A percentile compares a stretch with the other conserved stretches of the same genome.
These are phyloP conservation scores for Folsomia candida DNA, from an alignment of 2,888 invertebrate genomes.

Conservation along the genomic window DNA sequence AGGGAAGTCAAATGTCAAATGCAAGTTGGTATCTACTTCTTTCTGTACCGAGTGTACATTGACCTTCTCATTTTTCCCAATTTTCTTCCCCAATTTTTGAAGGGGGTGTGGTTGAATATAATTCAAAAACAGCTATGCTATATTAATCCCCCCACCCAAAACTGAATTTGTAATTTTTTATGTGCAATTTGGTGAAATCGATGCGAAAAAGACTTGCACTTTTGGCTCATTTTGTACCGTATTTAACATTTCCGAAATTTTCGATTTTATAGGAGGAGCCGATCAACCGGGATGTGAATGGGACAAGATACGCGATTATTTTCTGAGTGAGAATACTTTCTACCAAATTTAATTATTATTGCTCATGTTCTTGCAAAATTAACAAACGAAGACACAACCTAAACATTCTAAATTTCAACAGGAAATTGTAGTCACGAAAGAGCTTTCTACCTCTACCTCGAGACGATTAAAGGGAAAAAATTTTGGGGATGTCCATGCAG, in stretches of 20 bases:
- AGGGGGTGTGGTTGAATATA: no score
- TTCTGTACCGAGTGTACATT: no score
- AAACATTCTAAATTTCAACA: conserved; percentile 4
- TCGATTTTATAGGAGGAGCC: conserved; percentile 27
- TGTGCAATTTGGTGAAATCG: no score
- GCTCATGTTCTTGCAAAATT: not conserved
- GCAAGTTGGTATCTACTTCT: no score
- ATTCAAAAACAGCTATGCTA: no score
- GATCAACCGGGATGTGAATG: conserved; percentile 39
- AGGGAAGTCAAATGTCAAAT: no score
- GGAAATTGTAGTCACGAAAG: conserved; percentile 42
- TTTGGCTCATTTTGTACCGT: no score
- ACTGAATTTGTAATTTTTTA: no score
- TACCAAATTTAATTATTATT: not conserved
- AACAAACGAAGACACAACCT: not conserved
- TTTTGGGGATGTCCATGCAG: conserved; percentile 41
- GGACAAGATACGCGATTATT: conserved; percentile 27
- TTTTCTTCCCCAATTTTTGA: no score
- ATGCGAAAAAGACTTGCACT: no score
- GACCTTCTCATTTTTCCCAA: no score
- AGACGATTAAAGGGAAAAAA: conserved; percentile 35
- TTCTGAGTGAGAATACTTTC: conserved; percentile 20
- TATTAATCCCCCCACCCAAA: no score
- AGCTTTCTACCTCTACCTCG: conserved; percentile 30
- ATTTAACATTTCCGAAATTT: not conserved